Evolutionary conservation across 2,113 vertebrate genomes (phyloP), one percentile per base, ranked within the genome.

Genomic region (Sinocyclocheilus anophthalmus): DNA sequence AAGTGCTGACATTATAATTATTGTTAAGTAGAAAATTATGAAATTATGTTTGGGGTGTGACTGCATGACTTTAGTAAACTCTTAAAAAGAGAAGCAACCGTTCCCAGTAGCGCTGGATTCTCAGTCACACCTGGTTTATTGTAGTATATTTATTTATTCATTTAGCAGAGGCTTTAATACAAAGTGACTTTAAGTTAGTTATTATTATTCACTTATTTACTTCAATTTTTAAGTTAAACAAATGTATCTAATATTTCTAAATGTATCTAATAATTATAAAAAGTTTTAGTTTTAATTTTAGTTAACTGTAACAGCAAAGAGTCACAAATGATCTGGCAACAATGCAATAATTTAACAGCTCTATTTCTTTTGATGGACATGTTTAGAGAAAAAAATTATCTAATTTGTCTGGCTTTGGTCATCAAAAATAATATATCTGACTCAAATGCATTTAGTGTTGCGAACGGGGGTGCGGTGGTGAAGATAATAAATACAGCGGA

Each of bases 41-140:
- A 39, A 79, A 61, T 79, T 24, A 79, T 61, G 33, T 79, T 78
- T 78, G 33, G 30, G 33, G 55, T 79, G 77, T 79, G 55, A 61
- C 77, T 79, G 37, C 7, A 61, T 61, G 20, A 61, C 6, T 79
- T 33, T 42, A 57, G 16, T 61, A 12, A n/a, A 39, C 30, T 61
- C 33, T 4, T 16, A 37, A 22, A 59, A 20, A 78, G 50, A 57
- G 30, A 30, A 78, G 3, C 33, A 79, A 61, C 30, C 12, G 7
- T n/a, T 59, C 55, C 33, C 55, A 24, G 20, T 30, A 22, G 5
- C 0, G 18, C 10, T 39, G 22, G 30, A 55, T n/a, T 57, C 8
- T 61, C 20, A 39, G 39, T 75, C 70, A 75, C 39, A 75, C 11
- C 22, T 6, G 22, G 13, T 12, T 6, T 45, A 45, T 7, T 75